Percentiles rank a stretch among this genome's conserved stretches.
phyloP scores from a whole-genome alignment of 1,140 invertebrate species.

The Drosophila varians region DNA sequence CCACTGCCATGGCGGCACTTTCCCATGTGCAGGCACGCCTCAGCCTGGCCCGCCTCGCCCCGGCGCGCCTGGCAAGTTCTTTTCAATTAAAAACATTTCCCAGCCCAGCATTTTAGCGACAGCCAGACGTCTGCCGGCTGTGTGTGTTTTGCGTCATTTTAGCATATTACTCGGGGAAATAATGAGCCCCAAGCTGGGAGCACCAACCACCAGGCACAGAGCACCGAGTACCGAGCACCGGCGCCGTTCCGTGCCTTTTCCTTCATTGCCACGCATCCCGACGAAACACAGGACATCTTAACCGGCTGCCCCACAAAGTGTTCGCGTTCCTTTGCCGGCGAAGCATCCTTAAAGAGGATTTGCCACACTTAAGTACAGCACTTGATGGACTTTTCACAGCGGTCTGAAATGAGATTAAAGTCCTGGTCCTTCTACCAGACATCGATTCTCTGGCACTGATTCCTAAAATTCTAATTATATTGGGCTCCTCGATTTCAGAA shows the following conservation, averaged over 20 bases:
- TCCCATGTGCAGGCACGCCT: conserved; percentile 24
- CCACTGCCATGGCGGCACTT: background rate
- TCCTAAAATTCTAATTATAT: background rate
- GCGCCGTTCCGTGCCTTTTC: conserved; percentile 9
- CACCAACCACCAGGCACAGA: conserved; percentile 5
- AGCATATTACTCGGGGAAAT: conserved; percentile 58
- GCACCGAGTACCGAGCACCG: conserved; percentile 17
- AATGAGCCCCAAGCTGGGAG: conserved; percentile 46
- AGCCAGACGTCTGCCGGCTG: conserved; percentile 36
- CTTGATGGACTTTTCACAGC: conserved; percentile 30
- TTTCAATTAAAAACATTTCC: conserved; percentile 62
- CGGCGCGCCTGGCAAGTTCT: conserved; percentile 57
- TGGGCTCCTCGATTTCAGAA: too few relatives aligned
- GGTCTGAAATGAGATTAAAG: conserved; percentile 4
- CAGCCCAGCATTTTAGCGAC: conserved; percentile 42
- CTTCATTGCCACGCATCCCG: conserved; percentile 14
- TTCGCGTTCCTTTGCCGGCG: conserved; percentile 4
- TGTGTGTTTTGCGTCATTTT: conserved; percentile 51
- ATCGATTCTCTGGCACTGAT: conserved; percentile 7
- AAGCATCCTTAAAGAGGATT: conserved; percentile 36
- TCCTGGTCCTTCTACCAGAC: background rate
- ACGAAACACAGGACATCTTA: conserved; percentile 17
- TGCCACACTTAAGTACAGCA: conserved; percentile 13
- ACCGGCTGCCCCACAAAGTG: conserved; percentile 19
- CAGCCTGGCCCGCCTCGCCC: conserved; percentile 38